phyloP scores from a whole-genome alignment of 2,888 invertebrate species.

The Catocala fraxini region DNA sequence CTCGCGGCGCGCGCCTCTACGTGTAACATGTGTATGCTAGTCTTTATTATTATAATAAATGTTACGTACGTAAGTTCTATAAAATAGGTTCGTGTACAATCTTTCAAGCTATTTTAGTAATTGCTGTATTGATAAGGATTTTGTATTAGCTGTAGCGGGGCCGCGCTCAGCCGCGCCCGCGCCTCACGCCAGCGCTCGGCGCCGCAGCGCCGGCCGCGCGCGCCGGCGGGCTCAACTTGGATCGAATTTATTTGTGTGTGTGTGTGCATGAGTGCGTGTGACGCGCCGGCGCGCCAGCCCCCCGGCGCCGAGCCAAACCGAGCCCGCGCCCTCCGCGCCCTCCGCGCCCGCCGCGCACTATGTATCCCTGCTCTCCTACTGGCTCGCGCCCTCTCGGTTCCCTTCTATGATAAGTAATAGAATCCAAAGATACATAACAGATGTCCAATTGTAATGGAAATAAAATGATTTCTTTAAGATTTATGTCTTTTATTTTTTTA shows the following conservation, averaged over 20 bases:
- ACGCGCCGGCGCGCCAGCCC: background rate
- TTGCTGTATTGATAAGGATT: constrained; percentile 65
- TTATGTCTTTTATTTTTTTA: constrained; percentile 37
- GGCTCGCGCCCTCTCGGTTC: constrained; percentile 42
- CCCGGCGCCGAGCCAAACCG: too few relatives aligned
- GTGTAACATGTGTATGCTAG: constrained; percentile 84
- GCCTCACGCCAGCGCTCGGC: too few relatives aligned
- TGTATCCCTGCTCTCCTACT: constrained; percentile 25
- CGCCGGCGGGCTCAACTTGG: constrained; percentile 12
- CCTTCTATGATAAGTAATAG: constrained; percentile 65
- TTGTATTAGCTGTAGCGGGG: constrained; percentile 53
- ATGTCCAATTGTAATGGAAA: constrained; percentile 78
- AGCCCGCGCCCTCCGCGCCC: too few relatives aligned
- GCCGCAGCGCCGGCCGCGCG: too few relatives aligned
- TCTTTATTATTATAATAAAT: constrained; percentile 80
- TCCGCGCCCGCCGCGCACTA: constrained; percentile 21
- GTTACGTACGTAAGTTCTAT: constrained; percentile 74
- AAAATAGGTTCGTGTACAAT: constrained; percentile 64
- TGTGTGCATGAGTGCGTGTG: background rate
- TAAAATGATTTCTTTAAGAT: constrained; percentile 67
- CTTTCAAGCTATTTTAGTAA: constrained; percentile 69
- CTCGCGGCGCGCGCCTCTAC: constrained; percentile 1
- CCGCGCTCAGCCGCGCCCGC: background rate
- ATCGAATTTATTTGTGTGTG: constrained; percentile 17
- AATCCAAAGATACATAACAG: constrained; percentile 80